A percentile compares a stretch with the other conserved stretches of the same genome.
These are phyloP conservation scores for Daubentonia madagascariensis DNA, from an alignment of 2,113 vertebrate genomes.

Conservation along the genomic window DNA sequence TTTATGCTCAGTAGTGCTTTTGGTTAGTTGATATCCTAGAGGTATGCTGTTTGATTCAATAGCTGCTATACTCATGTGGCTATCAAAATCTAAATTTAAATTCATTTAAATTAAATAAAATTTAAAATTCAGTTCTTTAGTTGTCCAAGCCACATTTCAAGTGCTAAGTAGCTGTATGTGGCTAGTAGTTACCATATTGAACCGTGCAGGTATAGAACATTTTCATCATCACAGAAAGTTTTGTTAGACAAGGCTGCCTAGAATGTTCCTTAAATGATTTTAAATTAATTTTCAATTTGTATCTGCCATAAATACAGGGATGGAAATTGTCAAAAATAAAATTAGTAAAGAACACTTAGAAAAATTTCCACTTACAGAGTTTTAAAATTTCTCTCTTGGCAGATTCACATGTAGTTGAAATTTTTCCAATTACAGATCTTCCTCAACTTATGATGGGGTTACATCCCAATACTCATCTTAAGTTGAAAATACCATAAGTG, in stretches of 20 bases:
- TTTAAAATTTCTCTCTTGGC: background rate
- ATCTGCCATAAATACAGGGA: conserved; percentile 12
- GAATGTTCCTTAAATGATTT: background rate
- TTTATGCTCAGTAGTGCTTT: background rate
- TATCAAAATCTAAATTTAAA: conserved; percentile 40
- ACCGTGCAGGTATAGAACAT: background rate
- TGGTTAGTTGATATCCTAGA: background rate
- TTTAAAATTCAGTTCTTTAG: conserved; percentile 14
- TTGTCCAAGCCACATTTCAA: background rate
- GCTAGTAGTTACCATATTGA: background rate
- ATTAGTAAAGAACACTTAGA: background rate
- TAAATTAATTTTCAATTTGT: conserved; percentile 14
- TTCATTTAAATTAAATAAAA: conserved; percentile 39
- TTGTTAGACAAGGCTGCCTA: background rate
- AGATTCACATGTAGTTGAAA: conserved; percentile 15
- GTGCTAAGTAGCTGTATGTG: background rate
- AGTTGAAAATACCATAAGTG: background rate
- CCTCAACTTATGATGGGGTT: background rate
- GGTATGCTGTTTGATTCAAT: background rate
- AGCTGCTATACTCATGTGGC: background rate
- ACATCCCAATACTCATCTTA: background rate
- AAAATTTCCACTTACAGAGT: background rate
- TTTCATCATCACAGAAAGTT: background rate
- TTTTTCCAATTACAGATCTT: background rate
- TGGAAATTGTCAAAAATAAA: conserved; percentile 13